Evolutionary conservation across 2,888 invertebrate species (phyloP).

Genomic region (Philhelius pedissequus): DNA sequence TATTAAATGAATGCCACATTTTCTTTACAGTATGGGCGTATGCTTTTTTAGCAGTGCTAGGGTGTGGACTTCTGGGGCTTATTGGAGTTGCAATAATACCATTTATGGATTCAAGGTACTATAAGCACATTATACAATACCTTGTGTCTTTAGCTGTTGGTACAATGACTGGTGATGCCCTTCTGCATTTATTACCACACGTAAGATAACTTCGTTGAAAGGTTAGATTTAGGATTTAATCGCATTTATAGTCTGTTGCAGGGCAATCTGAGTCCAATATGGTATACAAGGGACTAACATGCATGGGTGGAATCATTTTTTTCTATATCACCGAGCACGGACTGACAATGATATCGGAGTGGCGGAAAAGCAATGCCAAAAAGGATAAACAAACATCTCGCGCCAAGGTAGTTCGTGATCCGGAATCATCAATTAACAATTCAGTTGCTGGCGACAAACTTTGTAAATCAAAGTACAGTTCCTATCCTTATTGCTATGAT

Average conservation of each 20-base stretch:
- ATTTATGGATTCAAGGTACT: conserved; percentile 92
- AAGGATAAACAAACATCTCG: conserved; percentile 83
- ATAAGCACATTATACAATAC: conserved; percentile 93
- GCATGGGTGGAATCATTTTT: conserved; percentile 87
- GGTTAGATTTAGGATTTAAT: neutral
- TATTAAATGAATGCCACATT: neutral
- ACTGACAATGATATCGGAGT: conserved; percentile 88
- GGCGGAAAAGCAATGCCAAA: conserved; percentile 87
- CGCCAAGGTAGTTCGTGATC: conserved; percentile 85
- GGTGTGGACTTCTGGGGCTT: conserved; percentile 92
- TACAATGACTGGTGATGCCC: conserved; percentile 93
- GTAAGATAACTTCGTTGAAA: conserved; percentile 79
- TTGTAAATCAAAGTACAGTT: conserved; percentile 93
- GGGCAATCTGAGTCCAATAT: conserved; percentile 82
- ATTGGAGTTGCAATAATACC: conserved; percentile 94
- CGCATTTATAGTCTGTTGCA: conserved; percentile 73
- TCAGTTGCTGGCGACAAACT: conserved; percentile 81
- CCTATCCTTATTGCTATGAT: conserved; percentile 92
- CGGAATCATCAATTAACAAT: conserved; percentile 77
- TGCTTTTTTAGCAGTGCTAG: conserved; percentile 88
- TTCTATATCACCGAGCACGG: conserved; percentile 94
- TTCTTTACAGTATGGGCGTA: conserved; percentile 87
- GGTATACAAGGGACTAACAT: conserved; percentile 91
- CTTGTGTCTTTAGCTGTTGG: conserved; percentile 96
- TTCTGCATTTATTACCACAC: conserved; percentile 94